These are phyloP conservation scores for Campopleginae sp. DNA, from an alignment of 2,888 invertebrate genomes.

Conservation along the genomic window DNA sequence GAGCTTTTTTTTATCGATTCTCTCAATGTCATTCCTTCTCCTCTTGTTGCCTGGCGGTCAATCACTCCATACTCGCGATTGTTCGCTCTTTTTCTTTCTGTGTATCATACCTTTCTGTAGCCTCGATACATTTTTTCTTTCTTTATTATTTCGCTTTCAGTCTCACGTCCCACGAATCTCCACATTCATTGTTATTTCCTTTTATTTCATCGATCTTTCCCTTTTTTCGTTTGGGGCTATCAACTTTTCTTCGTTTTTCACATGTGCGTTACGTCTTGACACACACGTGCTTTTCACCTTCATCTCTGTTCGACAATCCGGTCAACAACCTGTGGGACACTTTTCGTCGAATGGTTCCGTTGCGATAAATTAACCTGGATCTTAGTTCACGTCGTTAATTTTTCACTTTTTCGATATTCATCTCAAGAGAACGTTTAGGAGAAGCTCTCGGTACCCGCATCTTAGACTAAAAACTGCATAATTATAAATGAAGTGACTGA, in stretches of 20 bases:
- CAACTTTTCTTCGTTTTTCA: slow-evolving; percentile 3
- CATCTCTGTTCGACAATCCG: slow-evolving; percentile 12
- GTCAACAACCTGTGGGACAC: slow-evolving; percentile 18
- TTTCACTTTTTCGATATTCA: neutral
- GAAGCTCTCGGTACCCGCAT: neutral
- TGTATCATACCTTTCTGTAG: slow-evolving; percentile 46
- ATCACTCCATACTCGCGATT: slow-evolving; percentile 67
- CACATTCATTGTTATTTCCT: slow-evolving; percentile 41
- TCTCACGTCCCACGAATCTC: slow-evolving; percentile 40
- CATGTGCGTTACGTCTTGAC: slow-evolving; percentile 71
- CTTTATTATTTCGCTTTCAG: slow-evolving; percentile 35
- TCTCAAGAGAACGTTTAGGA: neutral
- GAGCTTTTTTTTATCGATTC: slow-evolving; percentile 47
- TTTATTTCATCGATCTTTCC: slow-evolving; percentile 21
- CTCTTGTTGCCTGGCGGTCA: slow-evolving; percentile 59
- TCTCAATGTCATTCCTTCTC: slow-evolving; percentile 53
- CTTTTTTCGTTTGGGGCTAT: slow-evolving; percentile 3
- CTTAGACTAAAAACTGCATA: neutral
- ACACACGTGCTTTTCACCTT: slow-evolving; percentile 77
- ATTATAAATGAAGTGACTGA: neutral
- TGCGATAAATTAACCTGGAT: neutral
- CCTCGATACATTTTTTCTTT: slow-evolving; percentile 61
- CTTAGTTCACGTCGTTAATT: neutral
- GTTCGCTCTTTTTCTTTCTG: slow-evolving; percentile 46
- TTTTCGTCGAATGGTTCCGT: neutral